A percentile compares a stretch with the other conserved stretches of the same genome.
These are phyloP conservation scores for Patella vulgata DNA, from an alignment of 1,140 invertebrate genomes.

Conservation along the genomic window DNA sequence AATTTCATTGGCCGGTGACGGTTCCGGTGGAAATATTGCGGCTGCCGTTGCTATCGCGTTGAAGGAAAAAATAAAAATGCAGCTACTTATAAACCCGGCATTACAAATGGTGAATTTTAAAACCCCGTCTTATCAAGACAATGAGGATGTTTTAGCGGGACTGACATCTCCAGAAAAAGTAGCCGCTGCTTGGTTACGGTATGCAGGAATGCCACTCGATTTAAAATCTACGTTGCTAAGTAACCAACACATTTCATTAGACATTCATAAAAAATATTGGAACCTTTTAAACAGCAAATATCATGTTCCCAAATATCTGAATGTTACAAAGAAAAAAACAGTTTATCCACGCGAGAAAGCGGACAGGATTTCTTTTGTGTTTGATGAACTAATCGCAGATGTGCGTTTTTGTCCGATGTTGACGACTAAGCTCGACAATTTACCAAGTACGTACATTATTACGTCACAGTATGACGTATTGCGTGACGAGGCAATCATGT, in stretches of 20 bases:
- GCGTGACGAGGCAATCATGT: constrained; percentile 58
- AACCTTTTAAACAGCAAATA: constrained; percentile 39
- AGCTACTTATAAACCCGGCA: constrained; percentile 59
- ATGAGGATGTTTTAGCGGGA: constrained; percentile 34
- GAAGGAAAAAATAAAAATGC: constrained; percentile 31
- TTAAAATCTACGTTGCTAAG: constrained; percentile 24
- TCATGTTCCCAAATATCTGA: constrained; percentile 35
- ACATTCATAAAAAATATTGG: constrained; percentile 17
- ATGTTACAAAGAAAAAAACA: constrained; percentile 35
- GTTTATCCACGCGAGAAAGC: constrained; percentile 1
- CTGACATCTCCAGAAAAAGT: constrained; percentile 46
- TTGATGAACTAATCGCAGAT: constrained; percentile 35
- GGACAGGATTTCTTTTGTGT: constrained; percentile 16
- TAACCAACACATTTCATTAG: constrained; percentile 49
- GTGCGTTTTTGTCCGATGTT: constrained; percentile 48
- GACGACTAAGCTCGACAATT: constrained; percentile 19
- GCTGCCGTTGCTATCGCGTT: constrained; percentile 50
- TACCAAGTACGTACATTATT: constrained; percentile 52
- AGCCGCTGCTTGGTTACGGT: constrained; percentile 48
- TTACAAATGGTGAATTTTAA: constrained; percentile 58
- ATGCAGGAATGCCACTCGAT: constrained; percentile 30
- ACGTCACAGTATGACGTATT: constrained; percentile 59
- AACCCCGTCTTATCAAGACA: constrained; percentile 59
- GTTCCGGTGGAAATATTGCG: constrained; percentile 59
- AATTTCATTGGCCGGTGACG: constrained; percentile 54